These are phyloP conservation scores for Ptychoptera albimana DNA, from an alignment of 2,888 invertebrate genomes.

Conservation along the genomic window DNA sequence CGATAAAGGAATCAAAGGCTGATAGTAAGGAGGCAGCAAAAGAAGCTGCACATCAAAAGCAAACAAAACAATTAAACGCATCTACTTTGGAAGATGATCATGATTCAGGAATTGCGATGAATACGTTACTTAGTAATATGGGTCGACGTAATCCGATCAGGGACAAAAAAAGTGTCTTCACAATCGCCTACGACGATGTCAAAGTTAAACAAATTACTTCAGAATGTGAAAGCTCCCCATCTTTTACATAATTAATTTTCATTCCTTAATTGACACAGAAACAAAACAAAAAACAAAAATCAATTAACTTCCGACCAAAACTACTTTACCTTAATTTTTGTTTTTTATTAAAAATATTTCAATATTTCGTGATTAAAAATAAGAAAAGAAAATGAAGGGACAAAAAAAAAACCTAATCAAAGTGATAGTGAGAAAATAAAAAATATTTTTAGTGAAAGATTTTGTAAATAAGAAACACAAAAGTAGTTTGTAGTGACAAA, in stretches of 20 bases:
- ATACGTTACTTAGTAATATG: conserved; percentile 38
- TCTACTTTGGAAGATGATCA: conserved; percentile 49
- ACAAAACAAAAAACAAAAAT: no score
- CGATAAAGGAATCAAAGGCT: conserved; percentile 33
- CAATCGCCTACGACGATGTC: conserved; percentile 83
- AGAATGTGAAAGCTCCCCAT: conserved; percentile 62
- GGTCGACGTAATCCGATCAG: conserved; percentile 50
- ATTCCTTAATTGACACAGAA: no score
- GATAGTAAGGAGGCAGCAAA: conserved; percentile 22
- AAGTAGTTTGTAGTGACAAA: no score
- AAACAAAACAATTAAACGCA: conserved; percentile 38
- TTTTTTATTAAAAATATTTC: no score
- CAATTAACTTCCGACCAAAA: no score
- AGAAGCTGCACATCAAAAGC: conserved; percentile 25
- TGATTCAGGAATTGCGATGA: conserved; percentile 65
- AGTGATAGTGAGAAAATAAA: no score
- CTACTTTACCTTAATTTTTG: no score
- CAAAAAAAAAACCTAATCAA: no score
- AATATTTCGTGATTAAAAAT: no score
- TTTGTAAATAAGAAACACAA: no score
- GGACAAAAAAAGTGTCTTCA: conserved; percentile 85
- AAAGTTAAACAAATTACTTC: conserved; percentile 68
- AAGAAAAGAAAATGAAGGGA: no score
- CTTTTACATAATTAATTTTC: conserved; percentile 19
- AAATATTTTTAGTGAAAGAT: no score